A percentile compares a stretch with the other conserved stretches of the same genome.
Evolutionary conservation across 1,140 invertebrate species (phyloP).

Genomic region (Drosophila lacertosa): DNA sequence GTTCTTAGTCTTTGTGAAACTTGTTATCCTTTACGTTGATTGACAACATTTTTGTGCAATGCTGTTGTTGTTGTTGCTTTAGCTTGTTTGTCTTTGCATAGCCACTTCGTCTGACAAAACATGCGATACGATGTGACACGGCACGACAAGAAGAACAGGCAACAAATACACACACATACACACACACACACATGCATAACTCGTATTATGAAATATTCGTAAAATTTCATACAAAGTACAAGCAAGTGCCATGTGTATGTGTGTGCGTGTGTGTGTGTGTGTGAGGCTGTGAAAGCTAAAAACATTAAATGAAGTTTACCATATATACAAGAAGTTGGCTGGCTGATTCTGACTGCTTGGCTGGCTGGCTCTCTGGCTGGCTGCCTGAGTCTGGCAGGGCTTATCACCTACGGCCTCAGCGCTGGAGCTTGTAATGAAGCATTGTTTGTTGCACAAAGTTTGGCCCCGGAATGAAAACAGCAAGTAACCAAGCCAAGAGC

Average conservation of each 20-base stretch:
- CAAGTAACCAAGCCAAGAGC: constrained; percentile 47
- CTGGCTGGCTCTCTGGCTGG: constrained; percentile 7
- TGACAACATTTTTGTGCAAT: constrained; percentile 77
- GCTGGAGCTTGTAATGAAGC: constrained; percentile 74
- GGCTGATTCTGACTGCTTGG: constrained; percentile 24
- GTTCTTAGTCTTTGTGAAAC: constrained; percentile 52
- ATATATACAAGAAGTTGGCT: constrained; percentile 71
- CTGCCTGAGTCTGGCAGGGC: constrained; percentile 63
- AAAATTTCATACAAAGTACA: constrained; percentile 79
- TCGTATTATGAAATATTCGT: constrained; percentile 78
- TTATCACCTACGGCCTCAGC: constrained; percentile 71
- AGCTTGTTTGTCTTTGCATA: constrained; percentile 63
- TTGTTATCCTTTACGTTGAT: constrained; percentile 72
- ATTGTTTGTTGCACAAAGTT: constrained; percentile 79
- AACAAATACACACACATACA: constrained; percentile 1
- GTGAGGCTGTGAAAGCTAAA: constrained; percentile 52
- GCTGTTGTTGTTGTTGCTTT: constrained; percentile 43
- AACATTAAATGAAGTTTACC: constrained; percentile 70
- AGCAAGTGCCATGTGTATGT: constrained; percentile 57
- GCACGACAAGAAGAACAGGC: constrained; percentile 34
- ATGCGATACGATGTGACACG: constrained; percentile 69
- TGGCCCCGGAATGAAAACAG: constrained; percentile 63
- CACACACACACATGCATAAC: constrained; percentile 53
- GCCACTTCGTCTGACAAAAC: constrained; percentile 77
- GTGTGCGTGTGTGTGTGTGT: constrained; percentile 20